Conservation (phyloP, 2,797 vertebrate species). For the Clamator glandarius region DNA sequence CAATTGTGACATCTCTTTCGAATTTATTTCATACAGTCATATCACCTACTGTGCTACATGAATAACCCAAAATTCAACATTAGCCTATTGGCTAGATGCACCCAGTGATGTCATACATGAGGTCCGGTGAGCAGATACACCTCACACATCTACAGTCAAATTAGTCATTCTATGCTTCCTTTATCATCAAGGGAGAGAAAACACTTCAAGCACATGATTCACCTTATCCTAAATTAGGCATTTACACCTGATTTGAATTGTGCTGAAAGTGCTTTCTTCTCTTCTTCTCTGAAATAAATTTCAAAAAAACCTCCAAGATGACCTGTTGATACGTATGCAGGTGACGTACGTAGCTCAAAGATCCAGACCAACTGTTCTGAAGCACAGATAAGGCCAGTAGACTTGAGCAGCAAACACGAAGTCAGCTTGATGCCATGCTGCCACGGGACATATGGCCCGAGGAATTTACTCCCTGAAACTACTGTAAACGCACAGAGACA, state of each 20-base stretch:
- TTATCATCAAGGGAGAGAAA: neutral
- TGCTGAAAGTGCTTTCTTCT: neutral
- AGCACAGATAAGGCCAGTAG: neutral
- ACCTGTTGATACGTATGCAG: neutral
- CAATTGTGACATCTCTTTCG: neutral
- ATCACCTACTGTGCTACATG: neutral
- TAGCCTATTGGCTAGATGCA: neutral
- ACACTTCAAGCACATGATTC: neutral
- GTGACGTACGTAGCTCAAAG: neutral
- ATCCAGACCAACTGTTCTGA: neutral
- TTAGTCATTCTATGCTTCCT: neutral
- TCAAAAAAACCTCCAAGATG: neutral
- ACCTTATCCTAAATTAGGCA: neutral
- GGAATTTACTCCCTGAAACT: neutral
- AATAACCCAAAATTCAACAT: neutral
- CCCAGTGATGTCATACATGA: neutral
- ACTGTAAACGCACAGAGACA: neutral
- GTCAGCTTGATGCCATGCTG: neutral
- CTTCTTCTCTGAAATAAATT: neutral
- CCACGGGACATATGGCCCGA: neutral
- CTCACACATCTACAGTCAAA: neutral
- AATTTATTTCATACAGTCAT: neutral
- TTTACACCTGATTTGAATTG: neutral
- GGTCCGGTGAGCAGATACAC: neutral
- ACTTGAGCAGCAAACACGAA: neutral